A percentile compares a stretch with the other conserved stretches of the same genome.
phyloP scores from a whole-genome alignment of 2,888 invertebrate genomes.

The Diarsia dahlii region DNA sequence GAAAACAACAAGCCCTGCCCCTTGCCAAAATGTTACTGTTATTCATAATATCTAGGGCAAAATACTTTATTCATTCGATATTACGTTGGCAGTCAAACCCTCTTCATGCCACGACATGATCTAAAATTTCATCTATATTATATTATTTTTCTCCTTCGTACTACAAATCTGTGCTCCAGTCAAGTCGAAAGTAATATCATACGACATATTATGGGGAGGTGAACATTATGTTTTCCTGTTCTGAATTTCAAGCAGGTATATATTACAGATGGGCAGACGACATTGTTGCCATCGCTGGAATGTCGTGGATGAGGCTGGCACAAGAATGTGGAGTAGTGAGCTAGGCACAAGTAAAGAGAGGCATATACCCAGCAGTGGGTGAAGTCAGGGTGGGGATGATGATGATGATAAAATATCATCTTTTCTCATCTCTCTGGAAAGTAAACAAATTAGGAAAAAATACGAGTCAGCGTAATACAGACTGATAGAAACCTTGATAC shows the following conservation, averaged over 20 bases:
- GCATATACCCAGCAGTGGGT: no score
- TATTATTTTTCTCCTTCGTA: constrained; percentile 30
- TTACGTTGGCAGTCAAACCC: constrained; percentile 20
- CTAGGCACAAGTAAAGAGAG: no score
- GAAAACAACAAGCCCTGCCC: not conserved
- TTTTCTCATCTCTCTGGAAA: no score
- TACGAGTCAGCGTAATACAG: no score
- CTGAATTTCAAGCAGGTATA: not conserved
- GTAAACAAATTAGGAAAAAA: no score
- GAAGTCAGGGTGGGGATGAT: no score
- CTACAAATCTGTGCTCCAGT: constrained; percentile 18
- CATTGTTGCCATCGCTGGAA: no score
- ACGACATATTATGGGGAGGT: not conserved
- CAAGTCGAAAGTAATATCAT: constrained; percentile 22
- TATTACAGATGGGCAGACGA: not conserved
- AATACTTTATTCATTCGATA: constrained; percentile 35
- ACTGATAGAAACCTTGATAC: no score
- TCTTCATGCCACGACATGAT: constrained; percentile 30
- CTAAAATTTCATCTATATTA: constrained; percentile 24
- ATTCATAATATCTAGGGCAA: constrained; percentile 21
- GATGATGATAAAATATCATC: no score
- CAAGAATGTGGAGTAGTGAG: no score
- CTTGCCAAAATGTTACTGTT: constrained; percentile 10
- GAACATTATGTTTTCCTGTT: not conserved
- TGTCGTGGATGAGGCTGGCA: no score